Conservation (phyloP, 2,113 vertebrate species). For the Marmota flaviventris region DNA sequence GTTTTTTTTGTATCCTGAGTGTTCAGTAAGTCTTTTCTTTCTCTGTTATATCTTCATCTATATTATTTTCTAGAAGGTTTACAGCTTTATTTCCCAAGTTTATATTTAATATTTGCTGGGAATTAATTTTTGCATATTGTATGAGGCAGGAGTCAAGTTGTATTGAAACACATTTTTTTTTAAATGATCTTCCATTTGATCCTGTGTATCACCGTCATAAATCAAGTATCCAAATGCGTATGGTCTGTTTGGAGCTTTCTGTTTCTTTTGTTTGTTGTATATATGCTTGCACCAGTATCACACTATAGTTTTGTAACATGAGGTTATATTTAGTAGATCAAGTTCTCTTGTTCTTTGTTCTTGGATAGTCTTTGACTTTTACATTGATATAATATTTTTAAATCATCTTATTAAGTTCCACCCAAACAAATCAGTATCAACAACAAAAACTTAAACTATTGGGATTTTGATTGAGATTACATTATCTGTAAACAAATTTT, state of each 20-base stretch:
- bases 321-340: neutral
- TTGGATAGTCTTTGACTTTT: constrained; percentile 25
- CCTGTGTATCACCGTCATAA: neutral
- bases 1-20: neutral
- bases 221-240: neutral
- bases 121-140: constrained; percentile 21
- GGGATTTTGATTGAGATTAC: constrained; percentile 1
- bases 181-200: neutral
- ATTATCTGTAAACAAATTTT: neutral
- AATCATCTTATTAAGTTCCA: neutral
- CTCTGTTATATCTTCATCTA: neutral
- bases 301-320: neutral
- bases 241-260: neutral
- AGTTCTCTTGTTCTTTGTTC: neutral
- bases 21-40: neutral
- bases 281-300: neutral
- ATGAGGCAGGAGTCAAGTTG: neutral
- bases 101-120: neutral
- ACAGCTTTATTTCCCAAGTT: neutral
- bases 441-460: neutral
- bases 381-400: neutral
- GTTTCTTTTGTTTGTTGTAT: neutral
- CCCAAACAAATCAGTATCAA: neutral
- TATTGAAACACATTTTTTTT: neutral
- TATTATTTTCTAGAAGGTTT: neutral